Evolutionary conservation across 2,888 invertebrate genomes (phyloP).

Genomic region (Plebejus argus): DNA sequence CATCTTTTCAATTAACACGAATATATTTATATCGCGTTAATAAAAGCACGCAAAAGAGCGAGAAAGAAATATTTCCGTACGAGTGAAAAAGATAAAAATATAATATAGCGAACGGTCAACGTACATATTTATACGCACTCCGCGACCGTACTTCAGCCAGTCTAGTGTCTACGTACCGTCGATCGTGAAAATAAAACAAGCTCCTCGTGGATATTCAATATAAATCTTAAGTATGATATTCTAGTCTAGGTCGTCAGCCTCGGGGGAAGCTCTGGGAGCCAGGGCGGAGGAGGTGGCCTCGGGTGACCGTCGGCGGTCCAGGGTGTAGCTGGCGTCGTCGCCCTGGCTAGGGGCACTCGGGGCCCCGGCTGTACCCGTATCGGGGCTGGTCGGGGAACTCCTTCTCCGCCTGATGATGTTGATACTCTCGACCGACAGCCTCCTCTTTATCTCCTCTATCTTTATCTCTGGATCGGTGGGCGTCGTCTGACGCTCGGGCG

Average conservation of each 20-base stretch:
- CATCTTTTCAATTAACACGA: background rate
- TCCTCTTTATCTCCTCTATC: constrained; percentile 67
- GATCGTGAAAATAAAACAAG: constrained; percentile 39
- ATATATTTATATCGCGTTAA: background rate
- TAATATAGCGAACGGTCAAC: no score
- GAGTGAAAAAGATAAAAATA: background rate
- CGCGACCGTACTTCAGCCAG: background rate
- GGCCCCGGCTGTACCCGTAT: constrained; percentile 44
- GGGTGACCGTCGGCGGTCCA: constrained; percentile 67
- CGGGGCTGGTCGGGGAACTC: constrained; percentile 45
- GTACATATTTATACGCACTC: background rate
- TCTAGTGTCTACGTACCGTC: constrained; percentile 15
- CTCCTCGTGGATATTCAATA: constrained; percentile 37
- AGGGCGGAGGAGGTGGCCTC: constrained; percentile 38
- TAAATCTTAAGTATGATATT: constrained; percentile 29
- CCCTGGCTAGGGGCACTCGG: background rate
- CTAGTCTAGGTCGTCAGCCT: constrained; percentile 67
- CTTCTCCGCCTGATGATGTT: constrained; percentile 50
- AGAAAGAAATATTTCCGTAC: background rate
- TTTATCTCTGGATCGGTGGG: constrained; percentile 53
- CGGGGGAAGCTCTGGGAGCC: constrained; percentile 61
- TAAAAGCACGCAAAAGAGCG: background rate
- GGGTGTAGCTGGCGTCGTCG: constrained; percentile 49
- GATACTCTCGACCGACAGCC: constrained; percentile 51
- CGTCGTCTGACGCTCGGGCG: constrained; percentile 42